Evolutionary conservation across 2,113 vertebrate genomes (phyloP).

Genomic region (Terrapene triunguis): DNA sequence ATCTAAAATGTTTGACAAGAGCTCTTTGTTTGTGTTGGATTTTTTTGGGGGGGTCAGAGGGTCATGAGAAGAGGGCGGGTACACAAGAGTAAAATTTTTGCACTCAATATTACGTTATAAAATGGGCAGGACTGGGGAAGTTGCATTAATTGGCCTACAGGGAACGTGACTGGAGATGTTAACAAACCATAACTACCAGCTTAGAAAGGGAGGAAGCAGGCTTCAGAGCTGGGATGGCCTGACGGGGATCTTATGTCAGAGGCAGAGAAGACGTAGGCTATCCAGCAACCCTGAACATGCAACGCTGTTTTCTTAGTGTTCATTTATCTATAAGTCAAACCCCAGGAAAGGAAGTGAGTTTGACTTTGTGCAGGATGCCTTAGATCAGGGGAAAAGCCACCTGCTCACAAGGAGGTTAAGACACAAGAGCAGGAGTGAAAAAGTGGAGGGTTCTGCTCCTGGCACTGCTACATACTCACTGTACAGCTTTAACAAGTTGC

Average conservation of each 20-base stretch:
- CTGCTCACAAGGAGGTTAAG: background rate
- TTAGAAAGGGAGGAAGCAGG: background rate
- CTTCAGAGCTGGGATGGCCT: background rate
- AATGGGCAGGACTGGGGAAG: background rate
- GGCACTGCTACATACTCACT: background rate
- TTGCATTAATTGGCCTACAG: background rate
- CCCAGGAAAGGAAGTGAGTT: background rate
- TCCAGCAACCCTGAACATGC: background rate
- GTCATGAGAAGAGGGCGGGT: background rate
- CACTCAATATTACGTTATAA: background rate
- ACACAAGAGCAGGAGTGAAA: background rate
- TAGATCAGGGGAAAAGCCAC: background rate
- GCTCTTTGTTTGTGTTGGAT: background rate
- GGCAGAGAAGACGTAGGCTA: background rate
- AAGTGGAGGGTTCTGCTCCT: background rate
- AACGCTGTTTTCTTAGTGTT: background rate
- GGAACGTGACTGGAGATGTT: background rate
- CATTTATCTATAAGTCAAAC: background rate
- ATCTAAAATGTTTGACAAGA: background rate
- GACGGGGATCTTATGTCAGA: background rate
- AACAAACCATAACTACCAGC: background rate
- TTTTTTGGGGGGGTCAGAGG: background rate
- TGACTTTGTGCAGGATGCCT: rapidly evolving
- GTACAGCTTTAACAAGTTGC: background rate
- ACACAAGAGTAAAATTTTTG: background rate